Percentiles rank a stretch among this genome's conserved stretches.
Evolutionary conservation across 2,113 vertebrate species (phyloP).

Genomic region (Ahaetulla prasina): DNA sequence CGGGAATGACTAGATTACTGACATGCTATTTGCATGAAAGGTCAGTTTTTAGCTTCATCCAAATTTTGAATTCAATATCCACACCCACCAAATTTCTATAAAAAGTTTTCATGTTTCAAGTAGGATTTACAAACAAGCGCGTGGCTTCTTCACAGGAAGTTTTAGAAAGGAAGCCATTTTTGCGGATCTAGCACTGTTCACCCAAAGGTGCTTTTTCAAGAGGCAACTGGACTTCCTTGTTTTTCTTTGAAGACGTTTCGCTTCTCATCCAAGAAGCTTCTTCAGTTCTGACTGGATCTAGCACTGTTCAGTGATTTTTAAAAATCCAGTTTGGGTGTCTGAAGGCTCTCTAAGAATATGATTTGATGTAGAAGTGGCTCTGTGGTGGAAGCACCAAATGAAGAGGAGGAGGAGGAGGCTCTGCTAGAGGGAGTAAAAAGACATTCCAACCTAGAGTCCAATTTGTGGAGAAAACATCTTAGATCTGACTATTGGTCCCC

Average conservation of each 20-base stretch:
- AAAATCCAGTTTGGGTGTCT: background rate
- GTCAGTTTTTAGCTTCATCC: background rate
- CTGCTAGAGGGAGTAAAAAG: background rate
- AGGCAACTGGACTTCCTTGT: no score
- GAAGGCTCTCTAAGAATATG: background rate
- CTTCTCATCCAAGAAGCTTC: no score
- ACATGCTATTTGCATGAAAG: background rate
- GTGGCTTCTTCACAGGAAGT: background rate
- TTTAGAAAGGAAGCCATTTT: background rate
- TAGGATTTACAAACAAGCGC: background rate
- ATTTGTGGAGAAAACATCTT: background rate
- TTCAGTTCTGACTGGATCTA: background rate
- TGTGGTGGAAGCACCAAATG: background rate
- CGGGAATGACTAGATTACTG: background rate
- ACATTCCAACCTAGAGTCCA: background rate
- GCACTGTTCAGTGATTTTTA: background rate
- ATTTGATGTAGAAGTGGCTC: background rate
- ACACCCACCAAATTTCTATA: background rate
- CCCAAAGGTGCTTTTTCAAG: background rate
- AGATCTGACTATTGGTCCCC: background rate
- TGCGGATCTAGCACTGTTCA: background rate
- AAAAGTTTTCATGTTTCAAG: background rate
- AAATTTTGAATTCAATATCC: background rate
- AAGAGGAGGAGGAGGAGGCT: background rate
- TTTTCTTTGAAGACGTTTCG: no score